Conservation (phyloP, 2,888 invertebrate species). For the Ptychoptera albimana region DNA sequence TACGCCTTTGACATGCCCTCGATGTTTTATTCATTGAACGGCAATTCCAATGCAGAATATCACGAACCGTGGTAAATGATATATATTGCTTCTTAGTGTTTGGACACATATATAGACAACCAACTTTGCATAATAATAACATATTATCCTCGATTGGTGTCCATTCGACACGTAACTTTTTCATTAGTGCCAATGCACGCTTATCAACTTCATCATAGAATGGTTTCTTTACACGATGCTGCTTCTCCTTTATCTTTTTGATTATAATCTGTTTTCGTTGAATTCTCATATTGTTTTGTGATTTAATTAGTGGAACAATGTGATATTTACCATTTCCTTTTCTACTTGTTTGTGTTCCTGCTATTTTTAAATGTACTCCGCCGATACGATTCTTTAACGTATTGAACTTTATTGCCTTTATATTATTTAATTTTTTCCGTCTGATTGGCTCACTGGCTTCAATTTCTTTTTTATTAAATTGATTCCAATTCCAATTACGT, state of each 20-base stretch:
- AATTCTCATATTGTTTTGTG: background rate
- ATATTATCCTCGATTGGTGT: slow-evolving; percentile 49
- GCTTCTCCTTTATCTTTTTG: slow-evolving; percentile 4
- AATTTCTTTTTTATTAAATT: slow-evolving; percentile 3
- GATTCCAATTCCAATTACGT: slow-evolving; percentile 44
- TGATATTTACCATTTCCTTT: background rate
- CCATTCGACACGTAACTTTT: slow-evolving; percentile 46
- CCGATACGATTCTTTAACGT: no score
- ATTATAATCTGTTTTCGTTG: slow-evolving; percentile 1
- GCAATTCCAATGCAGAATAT: slow-evolving; percentile 35
- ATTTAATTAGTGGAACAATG: background rate
- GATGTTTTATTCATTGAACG: slow-evolving; percentile 49
- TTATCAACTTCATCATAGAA: slow-evolving; percentile 46
- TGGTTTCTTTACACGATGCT: slow-evolving; percentile 10
- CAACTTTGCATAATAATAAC: slow-evolving; percentile 48
- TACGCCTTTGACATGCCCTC: slow-evolving; percentile 45
- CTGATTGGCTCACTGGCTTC: background rate
- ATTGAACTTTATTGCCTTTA: background rate
- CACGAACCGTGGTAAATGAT: slow-evolving; percentile 34
- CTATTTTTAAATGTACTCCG: background rate
- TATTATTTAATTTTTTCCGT: slow-evolving; percentile 7
- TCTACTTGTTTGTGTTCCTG: background rate
- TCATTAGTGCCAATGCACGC: slow-evolving; percentile 43
- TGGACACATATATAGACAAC: slow-evolving; percentile 30
- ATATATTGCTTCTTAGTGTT: slow-evolving; percentile 22